A percentile compares a stretch with the other conserved stretches of the same genome.
Evolutionary conservation across 2,797 vertebrate genomes (phyloP).

Genomic region (Sebastes oblongus): DNA sequence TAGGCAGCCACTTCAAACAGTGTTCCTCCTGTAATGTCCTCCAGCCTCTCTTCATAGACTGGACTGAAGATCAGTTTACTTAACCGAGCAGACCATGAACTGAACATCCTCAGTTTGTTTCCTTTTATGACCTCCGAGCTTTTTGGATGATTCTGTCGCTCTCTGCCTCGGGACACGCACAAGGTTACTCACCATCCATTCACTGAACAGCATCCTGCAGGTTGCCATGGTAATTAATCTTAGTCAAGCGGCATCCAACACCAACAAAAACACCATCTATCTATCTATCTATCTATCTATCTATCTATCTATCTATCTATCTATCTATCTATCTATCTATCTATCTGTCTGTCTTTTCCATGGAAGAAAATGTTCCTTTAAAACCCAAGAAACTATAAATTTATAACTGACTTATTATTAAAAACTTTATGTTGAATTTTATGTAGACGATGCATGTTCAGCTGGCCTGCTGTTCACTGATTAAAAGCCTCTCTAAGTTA

Average conservation of each 20-base stretch:
- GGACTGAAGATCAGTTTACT: not conserved
- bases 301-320: too few relatives aligned
- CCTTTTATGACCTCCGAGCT: not conserved
- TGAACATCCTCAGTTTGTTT: not conserved
- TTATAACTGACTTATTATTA: too few relatives aligned
- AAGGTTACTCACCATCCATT: slow-evolving; percentile 17
- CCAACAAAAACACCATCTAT: not conserved
- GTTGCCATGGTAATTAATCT: slow-evolving; percentile 51
- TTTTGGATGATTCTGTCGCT: slow-evolving; percentile 1
- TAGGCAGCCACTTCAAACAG: not conserved
- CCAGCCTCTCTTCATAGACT: not conserved
- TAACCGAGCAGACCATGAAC: not conserved
- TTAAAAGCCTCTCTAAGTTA: not conserved
- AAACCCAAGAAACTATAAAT: too few relatives aligned
- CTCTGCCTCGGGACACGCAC: not conserved
- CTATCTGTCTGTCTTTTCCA: not conserved
- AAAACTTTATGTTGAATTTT: too few relatives aligned
- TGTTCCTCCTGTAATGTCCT: not conserved
- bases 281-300: not conserved
- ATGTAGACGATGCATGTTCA: too few relatives aligned
- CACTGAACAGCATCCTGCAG: slow-evolving; percentile 5
- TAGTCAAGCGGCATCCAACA: not conserved
- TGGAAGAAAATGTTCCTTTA: too few relatives aligned
- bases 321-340: too few relatives aligned
- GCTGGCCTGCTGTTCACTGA: not conserved